Evolutionary conservation across 2,797 vertebrate species (phyloP).

Genomic region (Sebastes minor): DNA sequence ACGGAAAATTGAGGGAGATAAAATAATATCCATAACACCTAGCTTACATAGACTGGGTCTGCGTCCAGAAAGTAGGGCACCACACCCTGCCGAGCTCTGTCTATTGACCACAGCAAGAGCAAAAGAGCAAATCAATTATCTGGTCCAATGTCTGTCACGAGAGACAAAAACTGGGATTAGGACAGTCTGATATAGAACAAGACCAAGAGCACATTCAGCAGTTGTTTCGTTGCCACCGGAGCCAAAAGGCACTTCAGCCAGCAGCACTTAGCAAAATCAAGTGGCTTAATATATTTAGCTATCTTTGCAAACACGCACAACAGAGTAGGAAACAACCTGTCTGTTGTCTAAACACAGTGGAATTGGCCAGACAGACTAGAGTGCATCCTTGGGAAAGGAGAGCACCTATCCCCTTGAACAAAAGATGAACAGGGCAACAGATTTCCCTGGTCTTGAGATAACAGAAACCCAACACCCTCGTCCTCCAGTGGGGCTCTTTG

Average conservation of each 20-base stretch:
- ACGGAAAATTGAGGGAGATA: slow-evolving; percentile 34
- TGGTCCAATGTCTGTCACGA: slow-evolving; percentile 41
- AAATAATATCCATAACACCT: slow-evolving; percentile 41
- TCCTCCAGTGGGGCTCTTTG: slow-evolving; percentile 81
- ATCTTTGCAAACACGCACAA: slow-evolving; percentile 44
- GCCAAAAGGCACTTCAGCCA: slow-evolving; percentile 61
- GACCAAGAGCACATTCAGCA: slow-evolving; percentile 33
- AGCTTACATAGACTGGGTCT: slow-evolving; percentile 13
- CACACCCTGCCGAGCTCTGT: slow-evolving; percentile 16
- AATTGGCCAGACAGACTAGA: slow-evolving; percentile 77
- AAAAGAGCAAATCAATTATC: slow-evolving; percentile 62
- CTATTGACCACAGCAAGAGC: slow-evolving; percentile 52
- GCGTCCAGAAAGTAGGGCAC: slow-evolving; percentile 60
- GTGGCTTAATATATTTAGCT: slow-evolving; percentile 74
- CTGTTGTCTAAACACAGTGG: slow-evolving; percentile 80
- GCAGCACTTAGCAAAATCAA: slow-evolving; percentile 78
- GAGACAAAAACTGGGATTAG: slow-evolving; percentile 31
- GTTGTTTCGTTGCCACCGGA: slow-evolving; percentile 40
- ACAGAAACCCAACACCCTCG: slow-evolving; percentile 83
- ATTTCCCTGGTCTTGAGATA: slow-evolving; percentile 77
- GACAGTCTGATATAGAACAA: slow-evolving; percentile 32
- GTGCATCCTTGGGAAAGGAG: slow-evolving; percentile 72
- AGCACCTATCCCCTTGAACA: slow-evolving; percentile 68
- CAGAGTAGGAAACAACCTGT: slow-evolving; percentile 59
- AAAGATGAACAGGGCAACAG: slow-evolving; percentile 76